Base-by-base conservation (phyloP, 1,140 invertebrate genomes). In the Aricia agestis region DNA sequence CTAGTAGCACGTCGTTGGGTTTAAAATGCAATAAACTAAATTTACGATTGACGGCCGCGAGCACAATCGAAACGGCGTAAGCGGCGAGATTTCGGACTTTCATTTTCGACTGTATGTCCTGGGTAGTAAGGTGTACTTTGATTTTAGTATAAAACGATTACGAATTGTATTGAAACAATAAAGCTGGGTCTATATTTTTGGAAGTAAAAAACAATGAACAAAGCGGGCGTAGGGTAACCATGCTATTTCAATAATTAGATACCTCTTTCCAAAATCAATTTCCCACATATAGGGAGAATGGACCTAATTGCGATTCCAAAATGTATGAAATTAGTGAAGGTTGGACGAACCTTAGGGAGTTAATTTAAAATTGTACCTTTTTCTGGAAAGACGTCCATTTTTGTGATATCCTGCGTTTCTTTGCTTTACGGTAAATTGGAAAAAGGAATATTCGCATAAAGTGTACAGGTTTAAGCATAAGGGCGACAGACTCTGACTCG, bases 131-230 rank as follows among this genome's bases (percentile, higher is more conserved):
- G 59, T 63, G 31, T 10, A 18, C 19, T 18, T 59, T 1, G 19
- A 19, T 4, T 3, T 63, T 9, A n/a, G 59, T 18, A 19, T 18
- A 6, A 63, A 59, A 11, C 19, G 59, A 19, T 19, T 25, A 19
- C 17, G 19, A 63, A 63, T 63, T 63, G 59, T 63, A 63, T 63
- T 63, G 59, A 25, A 63, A 63, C 59, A 63, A 63, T 63, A 63
- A 63, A 63, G 59, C 59, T 25, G 59, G 59, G 9, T 63, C 59
- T 63, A 63, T 63, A 63, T 63, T 63, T 63, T 63, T 63, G 59
- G 59, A 63, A 63, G 19, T 63, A 63, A 63, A 63, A 63, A 63
- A 63, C 59, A 63, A 63, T 25, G 59, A 63, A 63, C 59, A 25
- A 63, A 63, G 59, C n/a, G 9, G 9, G 18, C 19, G 59, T 63